phyloP scores from a whole-genome alignment of 2,888 invertebrate species.

The Metopia argyrocephala region DNA sequence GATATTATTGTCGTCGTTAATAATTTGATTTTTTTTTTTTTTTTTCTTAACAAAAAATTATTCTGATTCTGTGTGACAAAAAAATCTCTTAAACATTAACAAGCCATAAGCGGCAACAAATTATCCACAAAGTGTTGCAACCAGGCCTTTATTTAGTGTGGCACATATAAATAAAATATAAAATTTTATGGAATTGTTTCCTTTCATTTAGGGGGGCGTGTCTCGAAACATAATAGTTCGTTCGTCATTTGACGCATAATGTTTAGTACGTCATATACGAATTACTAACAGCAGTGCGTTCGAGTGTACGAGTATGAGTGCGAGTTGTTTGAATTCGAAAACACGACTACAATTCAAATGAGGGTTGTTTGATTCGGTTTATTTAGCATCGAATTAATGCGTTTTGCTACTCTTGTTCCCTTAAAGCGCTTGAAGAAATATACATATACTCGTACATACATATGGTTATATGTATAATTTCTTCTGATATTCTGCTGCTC shows the following conservation, averaged over 20 bases:
- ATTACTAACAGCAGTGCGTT: slow-evolving; percentile 29
- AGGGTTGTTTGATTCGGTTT: slow-evolving; percentile 44
- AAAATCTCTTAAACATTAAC: slow-evolving; percentile 41
- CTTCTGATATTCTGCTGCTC: slow-evolving; percentile 35
- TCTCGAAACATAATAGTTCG: slow-evolving; percentile 57
- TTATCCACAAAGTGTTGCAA: slow-evolving; percentile 64
- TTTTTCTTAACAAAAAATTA: background rate
- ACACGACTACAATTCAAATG: slow-evolving; percentile 28
- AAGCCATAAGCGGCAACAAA: slow-evolving; percentile 58
- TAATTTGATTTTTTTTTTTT: slow-evolving; percentile 27
- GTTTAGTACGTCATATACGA: slow-evolving; percentile 39
- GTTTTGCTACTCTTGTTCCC: background rate
- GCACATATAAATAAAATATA: slow-evolving; percentile 36
- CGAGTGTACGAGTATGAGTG: slow-evolving; percentile 2
- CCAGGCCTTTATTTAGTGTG: slow-evolving; percentile 44
- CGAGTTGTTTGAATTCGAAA: slow-evolving; percentile 25
- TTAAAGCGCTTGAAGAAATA: background rate
- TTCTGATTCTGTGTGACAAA: background rate
- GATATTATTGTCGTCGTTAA: slow-evolving; percentile 57
- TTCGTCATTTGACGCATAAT: background rate
- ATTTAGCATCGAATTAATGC: slow-evolving; percentile 24
- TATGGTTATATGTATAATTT: no score
- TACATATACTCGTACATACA: background rate
- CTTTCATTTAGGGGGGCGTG: slow-evolving; percentile 51
- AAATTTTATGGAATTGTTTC: slow-evolving; percentile 48